Evolutionary conservation across 2,797 vertebrate genomes (phyloP).

Genomic region (Acridotheres tristis): DNA sequence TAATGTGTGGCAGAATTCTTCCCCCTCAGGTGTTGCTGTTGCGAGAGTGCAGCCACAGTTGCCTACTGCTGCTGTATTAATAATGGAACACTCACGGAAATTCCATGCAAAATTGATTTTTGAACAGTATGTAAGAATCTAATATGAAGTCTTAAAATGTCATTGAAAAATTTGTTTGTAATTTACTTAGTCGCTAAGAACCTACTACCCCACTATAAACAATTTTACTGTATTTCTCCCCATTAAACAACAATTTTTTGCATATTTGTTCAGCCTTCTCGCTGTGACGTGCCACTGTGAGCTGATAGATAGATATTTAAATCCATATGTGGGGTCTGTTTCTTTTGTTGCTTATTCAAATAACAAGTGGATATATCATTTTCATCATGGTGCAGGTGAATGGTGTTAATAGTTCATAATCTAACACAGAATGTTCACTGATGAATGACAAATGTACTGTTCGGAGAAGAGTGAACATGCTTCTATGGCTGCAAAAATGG

Average conservation of each 20-base stretch:
- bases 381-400: conserved; percentile 58
- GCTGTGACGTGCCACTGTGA: conserved; percentile 66
- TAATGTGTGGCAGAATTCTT: background rate
- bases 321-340: conserved; percentile 47
- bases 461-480: background rate
- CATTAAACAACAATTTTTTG: conserved; percentile 73
- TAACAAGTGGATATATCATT: conserved; percentile 46
- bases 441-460: conserved; percentile 27
- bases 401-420: conserved; percentile 65
- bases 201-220: conserved; percentile 61
- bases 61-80: conserved; percentile 75
- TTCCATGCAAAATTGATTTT: conserved; percentile 78
- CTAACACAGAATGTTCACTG: conserved; percentile 27
- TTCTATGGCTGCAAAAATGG: background rate
- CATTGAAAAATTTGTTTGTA: conserved; percentile 78
- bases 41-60: conserved; percentile 26
- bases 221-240: conserved; percentile 71
- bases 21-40: conserved; percentile 46
- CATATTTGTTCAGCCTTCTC: conserved; percentile 71
- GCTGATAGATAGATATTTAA: conserved; percentile 66
- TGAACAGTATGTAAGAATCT: conserved; percentile 74
- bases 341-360: conserved; percentile 63
- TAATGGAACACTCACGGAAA: conserved; percentile 75
- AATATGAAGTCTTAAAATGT: conserved; percentile 74
- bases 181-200: conserved; percentile 73